A percentile compares a stretch with the other conserved stretches of the same genome.
phyloP scores from a whole-genome alignment of 30 jellyfish, hydroid and myxozoan genomes.

The Turritopsis rubra region DNA sequence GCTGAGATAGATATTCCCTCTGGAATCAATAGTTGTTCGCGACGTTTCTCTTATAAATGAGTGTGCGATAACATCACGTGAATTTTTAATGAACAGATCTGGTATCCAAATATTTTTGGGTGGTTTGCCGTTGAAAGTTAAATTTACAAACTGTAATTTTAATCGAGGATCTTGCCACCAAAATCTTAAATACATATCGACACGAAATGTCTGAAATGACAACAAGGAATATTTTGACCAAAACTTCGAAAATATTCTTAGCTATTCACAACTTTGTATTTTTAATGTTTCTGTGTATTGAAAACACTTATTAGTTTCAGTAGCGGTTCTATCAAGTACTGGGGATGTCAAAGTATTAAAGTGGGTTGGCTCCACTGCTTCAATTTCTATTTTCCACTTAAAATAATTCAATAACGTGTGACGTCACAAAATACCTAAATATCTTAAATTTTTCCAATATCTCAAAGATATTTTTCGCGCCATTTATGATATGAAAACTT shows the following conservation, averaged over 20 bases:
- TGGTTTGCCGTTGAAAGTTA: slow-evolving; percentile 25
- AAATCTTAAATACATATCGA: slow-evolving; percentile 13
- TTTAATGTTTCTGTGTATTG: too few relatives aligned
- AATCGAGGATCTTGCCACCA: slow-evolving; percentile 41
- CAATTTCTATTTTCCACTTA: too few relatives aligned
- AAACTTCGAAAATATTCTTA: background rate
- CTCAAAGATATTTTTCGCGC: too few relatives aligned
- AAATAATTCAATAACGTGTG: too few relatives aligned
- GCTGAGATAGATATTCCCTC: slow-evolving; percentile 30
- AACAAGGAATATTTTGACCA: background rate
- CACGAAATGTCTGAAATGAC: slow-evolving; percentile 26
- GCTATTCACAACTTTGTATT: too few relatives aligned
- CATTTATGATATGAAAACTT: too few relatives aligned
- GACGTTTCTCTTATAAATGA: background rate
- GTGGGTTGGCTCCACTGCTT: too few relatives aligned
- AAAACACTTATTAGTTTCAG: too few relatives aligned
- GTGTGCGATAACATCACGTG: slow-evolving; percentile 25
- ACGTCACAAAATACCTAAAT: too few relatives aligned
- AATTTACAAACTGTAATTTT: slow-evolving; percentile 20
- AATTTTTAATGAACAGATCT: slow-evolving; percentile 17
- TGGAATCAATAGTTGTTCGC: slow-evolving; percentile 23
- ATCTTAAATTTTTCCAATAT: too few relatives aligned
- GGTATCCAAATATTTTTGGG: slow-evolving; percentile 29
- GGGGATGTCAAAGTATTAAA: too few relatives aligned
- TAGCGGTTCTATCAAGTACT: too few relatives aligned